Evolutionary conservation across 2,113 vertebrate species (phyloP).

Genomic region (Phylloscopus trochilus): DNA sequence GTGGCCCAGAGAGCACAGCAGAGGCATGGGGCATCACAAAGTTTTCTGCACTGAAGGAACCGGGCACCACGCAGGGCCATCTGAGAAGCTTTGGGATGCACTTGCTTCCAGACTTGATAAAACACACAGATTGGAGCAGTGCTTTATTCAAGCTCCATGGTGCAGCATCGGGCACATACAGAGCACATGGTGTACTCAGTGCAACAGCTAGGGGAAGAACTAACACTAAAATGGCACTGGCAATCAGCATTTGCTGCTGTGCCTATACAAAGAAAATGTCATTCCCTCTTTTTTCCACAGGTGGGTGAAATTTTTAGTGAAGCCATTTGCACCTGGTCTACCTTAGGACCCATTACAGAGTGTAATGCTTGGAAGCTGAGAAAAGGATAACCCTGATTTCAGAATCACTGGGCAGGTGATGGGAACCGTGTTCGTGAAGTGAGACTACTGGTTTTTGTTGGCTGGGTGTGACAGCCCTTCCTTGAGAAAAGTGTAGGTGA

Average conservation of each 20-base stretch:
- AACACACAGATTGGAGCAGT: neutral
- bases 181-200: neutral
- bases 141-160: neutral
- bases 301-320: neutral
- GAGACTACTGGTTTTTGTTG: neutral
- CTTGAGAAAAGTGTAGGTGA: constrained; percentile 32
- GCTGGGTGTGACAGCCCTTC: neutral
- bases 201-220: neutral
- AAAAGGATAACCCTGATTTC: neutral
- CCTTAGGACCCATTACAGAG: neutral
- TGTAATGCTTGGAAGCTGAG: neutral
- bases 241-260: neutral
- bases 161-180: fast-evolving
- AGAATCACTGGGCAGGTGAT: neutral
- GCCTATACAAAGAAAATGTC: neutral
- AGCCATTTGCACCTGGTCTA: neutral
- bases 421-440: neutral
- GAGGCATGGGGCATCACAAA: neutral
- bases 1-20: neutral
- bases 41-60: neutral
- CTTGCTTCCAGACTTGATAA: neutral
- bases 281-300: neutral
- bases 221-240: neutral
- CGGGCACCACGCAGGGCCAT: fast-evolving
- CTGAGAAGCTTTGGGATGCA: neutral